Evolutionary conservation across 1,140 invertebrate genomes (phyloP).

Genomic region (Neoseiulus cucumeris): DNA sequence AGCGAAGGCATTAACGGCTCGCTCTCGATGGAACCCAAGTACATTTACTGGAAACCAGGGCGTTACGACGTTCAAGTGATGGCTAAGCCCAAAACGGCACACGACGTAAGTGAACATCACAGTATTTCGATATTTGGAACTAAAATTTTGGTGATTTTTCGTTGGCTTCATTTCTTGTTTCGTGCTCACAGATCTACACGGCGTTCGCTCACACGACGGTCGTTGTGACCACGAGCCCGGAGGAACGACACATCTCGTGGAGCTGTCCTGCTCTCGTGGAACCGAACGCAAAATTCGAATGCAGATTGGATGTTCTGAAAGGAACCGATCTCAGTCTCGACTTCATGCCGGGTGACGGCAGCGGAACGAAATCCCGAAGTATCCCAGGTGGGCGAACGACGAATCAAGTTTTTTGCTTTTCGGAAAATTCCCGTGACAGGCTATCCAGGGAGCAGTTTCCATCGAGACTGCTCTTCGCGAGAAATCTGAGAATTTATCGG

Average conservation of each 20-base stretch:
- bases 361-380: neutral
- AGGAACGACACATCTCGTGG: neutral
- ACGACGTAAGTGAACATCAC: constrained; percentile 13
- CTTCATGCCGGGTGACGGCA: constrained; percentile 2
- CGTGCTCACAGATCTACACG: neutral
- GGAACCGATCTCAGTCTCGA: constrained; percentile 8
- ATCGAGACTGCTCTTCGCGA: neutral
- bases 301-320: neutral
- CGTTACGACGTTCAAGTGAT: constrained; percentile 16
- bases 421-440: neutral
- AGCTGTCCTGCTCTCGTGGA: neutral
- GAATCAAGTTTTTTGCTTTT: neutral
- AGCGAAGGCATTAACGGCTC: constrained; percentile 12
- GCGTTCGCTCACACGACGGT: constrained; percentile 8
- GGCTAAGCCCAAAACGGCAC: constrained; percentile 16
- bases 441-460: neutral
- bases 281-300: constrained; percentile 1
- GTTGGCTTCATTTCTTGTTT: too few species aligned
- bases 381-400: neutral
- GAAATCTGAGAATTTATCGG: neutral
- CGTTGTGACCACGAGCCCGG: neutral
- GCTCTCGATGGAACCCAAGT: constrained; percentile 13
- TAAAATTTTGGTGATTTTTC: neutral
- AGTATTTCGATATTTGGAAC: neutral
- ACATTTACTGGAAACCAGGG: constrained; percentile 17